Base-by-base conservation (phyloP, 2,888 invertebrate genomes). In the Noctua pronuba region DNA sequence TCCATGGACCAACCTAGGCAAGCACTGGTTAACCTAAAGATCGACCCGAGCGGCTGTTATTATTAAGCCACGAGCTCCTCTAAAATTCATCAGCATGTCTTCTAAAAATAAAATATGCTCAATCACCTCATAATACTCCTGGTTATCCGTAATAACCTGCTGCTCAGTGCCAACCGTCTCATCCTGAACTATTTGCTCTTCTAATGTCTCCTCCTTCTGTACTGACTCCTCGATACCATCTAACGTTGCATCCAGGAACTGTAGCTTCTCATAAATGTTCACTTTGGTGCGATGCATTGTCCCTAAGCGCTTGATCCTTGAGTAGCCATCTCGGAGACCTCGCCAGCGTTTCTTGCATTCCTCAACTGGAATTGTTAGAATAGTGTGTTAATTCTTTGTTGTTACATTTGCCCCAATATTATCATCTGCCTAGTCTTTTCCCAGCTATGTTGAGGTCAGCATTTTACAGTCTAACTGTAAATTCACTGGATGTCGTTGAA, bases 291-390 rank as follows among this genome's bases (percentile, higher is more conserved):
- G 95, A 84, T 95, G 95, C 86, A 95, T 89, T 3, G 94, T 91
- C 38, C 95, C 95, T 70, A 94, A 85, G 49, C 97, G 94, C 79
- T 95, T 96, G 85, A 96, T 96, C 73, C 97, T 96, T 90, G 96
- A 95, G 91, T 97, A 97, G 68, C 97, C 95, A 91, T 97, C 97
- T 31, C 97, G 93, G 66, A 97, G 93, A 24, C 97, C 97, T 73
- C 97, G 93, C 97, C 97, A 97, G 62, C 97, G 94, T 85, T 97
- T 97, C 85, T 97, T 97, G 91, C 97, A 97, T 94, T 97, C 97
- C 86, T 97, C 97, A 89, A 96, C 97, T 97, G 93, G 49, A 95
- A 96, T 85, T 76, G 1, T 13, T 31, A 21, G 16, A 1, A 13
- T 38, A 1, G 1, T 52, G 1, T 5, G n/a, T 80, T 73, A 31